phyloP scores from a whole-genome alignment of 2,888 invertebrate genomes.

The Erebia aethiops region DNA sequence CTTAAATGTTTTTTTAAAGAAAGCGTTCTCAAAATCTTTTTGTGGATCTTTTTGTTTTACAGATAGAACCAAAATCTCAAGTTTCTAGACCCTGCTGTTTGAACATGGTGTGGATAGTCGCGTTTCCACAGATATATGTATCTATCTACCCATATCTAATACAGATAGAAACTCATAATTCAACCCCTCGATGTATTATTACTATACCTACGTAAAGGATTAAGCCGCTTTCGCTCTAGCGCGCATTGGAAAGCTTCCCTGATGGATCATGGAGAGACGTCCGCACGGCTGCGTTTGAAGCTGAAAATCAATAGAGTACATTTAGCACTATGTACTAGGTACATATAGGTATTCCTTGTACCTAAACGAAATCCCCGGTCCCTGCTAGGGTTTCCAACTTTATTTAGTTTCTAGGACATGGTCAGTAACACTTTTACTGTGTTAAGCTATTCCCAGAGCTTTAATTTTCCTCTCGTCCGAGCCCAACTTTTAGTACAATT shows the following conservation, averaged over 20 bases:
- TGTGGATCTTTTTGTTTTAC: too few species aligned
- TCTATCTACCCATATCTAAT: too few species aligned
- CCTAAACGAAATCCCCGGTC: conserved; percentile 9
- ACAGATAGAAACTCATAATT: background rate
- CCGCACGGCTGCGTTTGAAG: conserved; percentile 28
- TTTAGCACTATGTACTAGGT: conserved; percentile 24
- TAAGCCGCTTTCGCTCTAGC: conserved; percentile 18
- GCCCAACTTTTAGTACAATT: background rate
- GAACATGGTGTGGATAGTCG: too few species aligned
- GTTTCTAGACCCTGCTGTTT: too few species aligned
- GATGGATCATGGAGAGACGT: conserved; percentile 28
- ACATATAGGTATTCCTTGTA: conserved; percentile 17
- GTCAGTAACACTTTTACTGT: background rate
- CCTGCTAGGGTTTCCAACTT: background rate
- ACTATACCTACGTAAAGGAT: background rate
- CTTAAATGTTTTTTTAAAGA: too few species aligned
- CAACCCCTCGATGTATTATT: background rate
- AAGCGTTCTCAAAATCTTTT: too few species aligned
- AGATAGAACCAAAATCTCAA: too few species aligned
- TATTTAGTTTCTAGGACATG: background rate
- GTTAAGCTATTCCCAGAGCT: background rate
- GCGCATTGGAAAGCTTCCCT: conserved; percentile 32
- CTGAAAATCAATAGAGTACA: conserved; percentile 35
- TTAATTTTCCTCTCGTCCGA: background rate
- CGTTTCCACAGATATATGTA: too few species aligned